These are phyloP conservation scores for Prosapia bicincta DNA, from an alignment of 2,888 invertebrate species.

Conservation along the genomic window DNA sequence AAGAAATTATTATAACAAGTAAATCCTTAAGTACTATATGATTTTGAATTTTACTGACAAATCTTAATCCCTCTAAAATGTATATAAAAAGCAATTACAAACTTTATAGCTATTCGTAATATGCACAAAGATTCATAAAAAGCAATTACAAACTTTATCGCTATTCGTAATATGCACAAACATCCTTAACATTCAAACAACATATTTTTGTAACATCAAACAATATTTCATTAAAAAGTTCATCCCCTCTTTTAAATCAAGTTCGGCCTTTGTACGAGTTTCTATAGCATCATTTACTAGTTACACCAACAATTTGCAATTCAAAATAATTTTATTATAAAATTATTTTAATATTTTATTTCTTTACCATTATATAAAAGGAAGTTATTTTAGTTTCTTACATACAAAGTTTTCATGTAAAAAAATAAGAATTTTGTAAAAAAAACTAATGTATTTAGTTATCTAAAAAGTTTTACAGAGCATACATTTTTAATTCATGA, in stretches of 20 bases:
- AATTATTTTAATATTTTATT: too few species aligned
- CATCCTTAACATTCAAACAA: background rate
- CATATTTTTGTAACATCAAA: background rate
- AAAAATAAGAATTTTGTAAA: too few species aligned
- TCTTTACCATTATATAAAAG: background rate
- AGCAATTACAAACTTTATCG: background rate
- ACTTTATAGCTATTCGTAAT: background rate
- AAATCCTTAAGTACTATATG: too few species aligned
- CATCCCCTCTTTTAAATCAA: background rate
- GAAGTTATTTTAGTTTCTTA: background rate
- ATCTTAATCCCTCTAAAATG: too few species aligned
- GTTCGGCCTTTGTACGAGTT: background rate
- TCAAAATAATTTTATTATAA: background rate
- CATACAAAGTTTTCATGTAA: background rate
- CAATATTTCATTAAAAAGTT: background rate
- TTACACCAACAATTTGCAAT: too few species aligned
- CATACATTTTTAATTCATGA: too few species aligned
- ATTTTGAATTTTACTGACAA: too few species aligned
- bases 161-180: background rate
- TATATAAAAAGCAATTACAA: background rate
- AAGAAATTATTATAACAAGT: too few species aligned
- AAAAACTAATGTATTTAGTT: too few species aligned
- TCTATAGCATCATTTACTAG: background rate
- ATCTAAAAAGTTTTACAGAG: too few species aligned
- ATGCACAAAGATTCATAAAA: background rate